A percentile compares a stretch with the other conserved stretches of the same genome.
Conservation (phyloP, 2,113 vertebrate genomes). For the Argyrosomus japonicus region DNA sequence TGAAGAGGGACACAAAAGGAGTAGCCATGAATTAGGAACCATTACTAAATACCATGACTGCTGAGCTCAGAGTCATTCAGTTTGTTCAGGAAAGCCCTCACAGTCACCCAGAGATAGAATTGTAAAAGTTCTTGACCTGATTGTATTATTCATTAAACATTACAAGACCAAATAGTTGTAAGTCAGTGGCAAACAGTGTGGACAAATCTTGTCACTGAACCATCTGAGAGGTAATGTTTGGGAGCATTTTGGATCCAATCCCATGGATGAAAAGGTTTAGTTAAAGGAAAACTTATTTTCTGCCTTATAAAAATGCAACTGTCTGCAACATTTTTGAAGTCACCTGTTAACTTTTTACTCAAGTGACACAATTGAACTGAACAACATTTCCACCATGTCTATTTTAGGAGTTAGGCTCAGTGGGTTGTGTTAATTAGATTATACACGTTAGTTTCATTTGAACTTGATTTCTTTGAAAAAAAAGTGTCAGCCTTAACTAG, state of each 20-base stretch:
- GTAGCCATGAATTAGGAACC: conserved; percentile 47
- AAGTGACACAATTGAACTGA: neutral
- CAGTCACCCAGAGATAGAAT: neutral
- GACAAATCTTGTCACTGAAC: neutral
- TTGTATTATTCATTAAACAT: neutral
- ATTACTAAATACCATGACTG: conserved; percentile 44
- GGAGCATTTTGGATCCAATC: neutral
- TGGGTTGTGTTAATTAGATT: too few relatives aligned
- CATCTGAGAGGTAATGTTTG: too few relatives aligned
- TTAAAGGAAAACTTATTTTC: neutral
- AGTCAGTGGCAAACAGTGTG: neutral
- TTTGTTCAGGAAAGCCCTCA: conserved; percentile 14
- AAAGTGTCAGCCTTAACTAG: too few relatives aligned
- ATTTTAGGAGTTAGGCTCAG: too few relatives aligned
- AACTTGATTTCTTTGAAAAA: too few relatives aligned
- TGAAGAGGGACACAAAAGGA: conserved; percentile 45
- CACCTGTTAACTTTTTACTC: neutral
- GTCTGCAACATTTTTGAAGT: neutral
- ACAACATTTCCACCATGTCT: neutral
- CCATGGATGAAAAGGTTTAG: neutral
- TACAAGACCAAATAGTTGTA: neutral
- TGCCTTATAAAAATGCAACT: neutral
- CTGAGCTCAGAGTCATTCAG: conserved; percentile 32
- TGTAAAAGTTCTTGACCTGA: conserved; percentile 8
- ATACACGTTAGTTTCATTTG: too few relatives aligned